Evolutionary conservation across 2,113 vertebrate species (phyloP).

Genomic region (Anolis sagrei): DNA sequence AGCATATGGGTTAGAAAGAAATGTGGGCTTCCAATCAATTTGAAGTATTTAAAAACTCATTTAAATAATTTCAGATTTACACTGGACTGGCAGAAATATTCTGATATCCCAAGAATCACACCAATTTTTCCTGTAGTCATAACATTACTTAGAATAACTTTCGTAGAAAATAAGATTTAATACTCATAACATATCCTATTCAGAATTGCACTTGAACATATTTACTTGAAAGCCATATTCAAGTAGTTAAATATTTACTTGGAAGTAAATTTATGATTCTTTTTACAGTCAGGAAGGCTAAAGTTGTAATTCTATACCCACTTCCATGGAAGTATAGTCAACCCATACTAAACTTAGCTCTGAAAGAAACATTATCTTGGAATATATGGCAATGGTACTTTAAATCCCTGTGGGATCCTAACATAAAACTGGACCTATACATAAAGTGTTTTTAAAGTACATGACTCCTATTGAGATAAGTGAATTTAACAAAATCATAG

Average conservation of each 20-base stretch:
- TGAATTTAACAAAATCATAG: neutral
- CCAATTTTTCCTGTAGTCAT: neutral
- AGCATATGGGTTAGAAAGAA: neutral
- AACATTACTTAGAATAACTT: neutral
- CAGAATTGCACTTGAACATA: neutral
- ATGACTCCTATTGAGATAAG: neutral
- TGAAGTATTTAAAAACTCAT: neutral
- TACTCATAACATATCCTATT: neutral
- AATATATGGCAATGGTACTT: neutral
- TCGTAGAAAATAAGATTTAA: neutral
- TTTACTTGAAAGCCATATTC: too few species aligned
- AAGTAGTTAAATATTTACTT: neutral
- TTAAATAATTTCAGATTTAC: neutral
- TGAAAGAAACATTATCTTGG: neutral
- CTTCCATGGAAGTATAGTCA: neutral
- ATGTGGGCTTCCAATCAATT: neutral
- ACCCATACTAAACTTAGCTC: neutral
- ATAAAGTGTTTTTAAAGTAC: neutral
- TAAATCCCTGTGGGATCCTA: neutral
- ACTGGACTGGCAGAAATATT: neutral
- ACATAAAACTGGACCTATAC: neutral
- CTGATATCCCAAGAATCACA: neutral
- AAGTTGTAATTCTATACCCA: neutral
- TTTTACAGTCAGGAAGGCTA: neutral
- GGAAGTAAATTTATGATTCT: neutral